phyloP scores from a whole-genome alignment of 2,113 vertebrate species.

The human region GRCh38 chrX:96941001-96941500 shows the following conservation, averaged over 20 bases:
- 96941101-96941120: neutral
- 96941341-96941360: constrained; percentile 24
- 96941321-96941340: neutral
- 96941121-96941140: neutral
- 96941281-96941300: neutral
- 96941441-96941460: constrained; percentile 24
- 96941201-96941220: constrained; percentile 11
- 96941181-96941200: neutral
- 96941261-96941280: constrained; percentile 11
- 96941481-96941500: neutral
- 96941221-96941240: neutral
- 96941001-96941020: neutral
- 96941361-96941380: constrained; percentile 23
- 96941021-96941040: neutral
- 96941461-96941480: constrained; percentile 40
- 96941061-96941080: neutral
- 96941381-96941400: constrained; percentile 42
- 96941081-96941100: neutral
- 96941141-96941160: neutral
- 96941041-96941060: neutral
- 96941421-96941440: neutral
- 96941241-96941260: constrained; percentile 8
- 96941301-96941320: neutral
- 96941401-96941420: constrained; percentile 10
- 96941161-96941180: constrained; percentile 2